A percentile compares a stretch with the other conserved stretches of the same genome.
These are phyloP conservation scores for Metaphire vulgaris DNA, from an alignment of 1,140 invertebrate genomes.

Conservation along the genomic window DNA sequence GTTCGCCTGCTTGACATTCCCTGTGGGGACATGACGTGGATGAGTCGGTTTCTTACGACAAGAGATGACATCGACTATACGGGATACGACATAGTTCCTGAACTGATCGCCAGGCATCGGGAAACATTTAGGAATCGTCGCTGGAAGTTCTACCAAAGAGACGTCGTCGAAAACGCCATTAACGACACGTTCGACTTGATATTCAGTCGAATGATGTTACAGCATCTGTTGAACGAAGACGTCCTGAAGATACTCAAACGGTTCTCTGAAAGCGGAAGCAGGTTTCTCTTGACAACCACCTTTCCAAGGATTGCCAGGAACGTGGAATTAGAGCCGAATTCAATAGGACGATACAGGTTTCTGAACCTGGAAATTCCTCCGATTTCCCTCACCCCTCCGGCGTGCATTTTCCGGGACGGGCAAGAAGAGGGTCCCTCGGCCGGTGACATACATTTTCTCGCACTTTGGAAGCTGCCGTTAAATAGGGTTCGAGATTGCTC, in stretches of 20 bases:
- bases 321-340: constrained; percentile 9
- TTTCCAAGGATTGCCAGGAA: constrained; percentile 10
- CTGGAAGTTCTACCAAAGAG: constrained; percentile 19
- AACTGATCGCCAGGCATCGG: constrained; percentile 20
- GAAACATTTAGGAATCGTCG: constrained; percentile 3
- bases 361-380: constrained; percentile 29
- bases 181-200: constrained; percentile 18
- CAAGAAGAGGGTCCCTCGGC: constrained; percentile 9
- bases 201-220: constrained; percentile 23
- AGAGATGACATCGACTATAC: constrained; percentile 28
- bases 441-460: constrained; percentile 25
- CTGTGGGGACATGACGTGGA: constrained; percentile 29
- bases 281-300: constrained; percentile 20
- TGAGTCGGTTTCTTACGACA: constrained; percentile 25
- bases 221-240: constrained; percentile 21
- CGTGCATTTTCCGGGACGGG: constrained; percentile 23
- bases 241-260: constrained; percentile 4
- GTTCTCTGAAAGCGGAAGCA: constrained; percentile 25
- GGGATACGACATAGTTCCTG: constrained; percentile 26
- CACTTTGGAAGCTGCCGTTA: constrained; percentile 26
- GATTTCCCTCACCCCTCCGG: constrained; percentile 14
- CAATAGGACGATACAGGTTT: constrained; percentile 12
- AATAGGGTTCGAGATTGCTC: background rate
- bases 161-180: constrained; percentile 8
- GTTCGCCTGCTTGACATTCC: constrained; percentile 23